Evolutionary conservation across 2,888 invertebrate species (phyloP).

Genomic region (Oeneis ivallda): DNA sequence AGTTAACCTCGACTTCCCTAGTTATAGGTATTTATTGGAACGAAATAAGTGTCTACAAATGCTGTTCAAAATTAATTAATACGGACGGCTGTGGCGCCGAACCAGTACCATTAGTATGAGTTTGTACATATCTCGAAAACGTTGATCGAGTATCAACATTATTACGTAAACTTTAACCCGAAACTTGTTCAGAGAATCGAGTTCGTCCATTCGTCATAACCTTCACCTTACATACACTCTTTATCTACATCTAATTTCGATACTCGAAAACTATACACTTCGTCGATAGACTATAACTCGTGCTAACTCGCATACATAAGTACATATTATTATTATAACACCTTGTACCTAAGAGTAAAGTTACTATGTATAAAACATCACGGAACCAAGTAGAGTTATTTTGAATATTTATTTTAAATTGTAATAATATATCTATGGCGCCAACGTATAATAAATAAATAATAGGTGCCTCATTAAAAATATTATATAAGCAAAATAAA

Average conservation of each 20-base stretch:
- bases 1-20: slow-evolving; percentile 45
- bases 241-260: too few relatives aligned
- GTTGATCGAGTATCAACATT: too few relatives aligned
- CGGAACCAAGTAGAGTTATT: slow-evolving; percentile 26
- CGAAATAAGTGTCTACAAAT: slow-evolving; percentile 40
- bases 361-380: slow-evolving; percentile 24
- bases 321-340: too few relatives aligned
- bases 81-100: slow-evolving; percentile 39
- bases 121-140: too few relatives aligned
- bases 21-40: slow-evolving; percentile 41
- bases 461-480: neutral
- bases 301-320: too few relatives aligned
- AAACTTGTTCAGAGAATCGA: too few relatives aligned
- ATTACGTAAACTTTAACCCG: too few relatives aligned
- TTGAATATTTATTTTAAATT: slow-evolving; percentile 23
- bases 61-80: slow-evolving; percentile 36
- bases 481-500: neutral
- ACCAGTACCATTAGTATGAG: neutral
- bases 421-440: slow-evolving; percentile 11
- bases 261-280: too few relatives aligned
- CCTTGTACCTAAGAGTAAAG: neutral
- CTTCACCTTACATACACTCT: too few relatives aligned
- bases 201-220: too few relatives aligned
- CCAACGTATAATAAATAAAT: neutral
- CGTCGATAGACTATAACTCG: too few relatives aligned